Conservation (phyloP, 2,888 invertebrate genomes). For the Phortica magna region DNA sequence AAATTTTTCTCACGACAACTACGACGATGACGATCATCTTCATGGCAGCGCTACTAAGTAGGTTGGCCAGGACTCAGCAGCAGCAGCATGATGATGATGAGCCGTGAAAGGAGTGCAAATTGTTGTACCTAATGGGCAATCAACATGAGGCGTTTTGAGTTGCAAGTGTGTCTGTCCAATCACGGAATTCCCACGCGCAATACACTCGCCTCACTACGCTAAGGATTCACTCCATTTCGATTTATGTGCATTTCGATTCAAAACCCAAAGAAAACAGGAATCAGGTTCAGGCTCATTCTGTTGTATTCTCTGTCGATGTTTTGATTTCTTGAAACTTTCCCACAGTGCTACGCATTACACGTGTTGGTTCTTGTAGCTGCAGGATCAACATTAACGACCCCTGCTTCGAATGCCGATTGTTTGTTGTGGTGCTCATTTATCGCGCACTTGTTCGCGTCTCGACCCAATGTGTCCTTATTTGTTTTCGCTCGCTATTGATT, state of each 20-base stretch:
- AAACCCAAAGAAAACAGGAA: background rate
- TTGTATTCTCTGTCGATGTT: slow-evolving; percentile 44
- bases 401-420: background rate
- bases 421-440: background rate
- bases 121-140: slow-evolving; percentile 67
- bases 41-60: slow-evolving; percentile 5
- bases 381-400: slow-evolving; percentile 25
- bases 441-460: slow-evolving; percentile 60
- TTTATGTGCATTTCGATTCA: background rate
- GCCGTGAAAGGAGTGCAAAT: slow-evolving; percentile 67
- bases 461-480: slow-evolving; percentile 59
- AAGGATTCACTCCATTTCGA: slow-evolving; percentile 20
- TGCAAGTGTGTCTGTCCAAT: slow-evolving; percentile 5
- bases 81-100: slow-evolving; percentile 43
- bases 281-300: slow-evolving; percentile 1
- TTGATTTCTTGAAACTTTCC: slow-evolving; percentile 64
- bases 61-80: background rate
- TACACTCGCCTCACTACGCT: slow-evolving; percentile 53
- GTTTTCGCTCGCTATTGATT: background rate
- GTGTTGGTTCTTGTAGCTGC: slow-evolving; percentile 19
- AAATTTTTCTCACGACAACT: slow-evolving; percentile 73
- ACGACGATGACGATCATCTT: background rate
- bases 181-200: slow-evolving; percentile 36
- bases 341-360: slow-evolving; percentile 47
- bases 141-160: slow-evolving; percentile 51